Evolutionary conservation across 2,888 invertebrate species (phyloP).

Genomic region (Eilema caniola): DNA sequence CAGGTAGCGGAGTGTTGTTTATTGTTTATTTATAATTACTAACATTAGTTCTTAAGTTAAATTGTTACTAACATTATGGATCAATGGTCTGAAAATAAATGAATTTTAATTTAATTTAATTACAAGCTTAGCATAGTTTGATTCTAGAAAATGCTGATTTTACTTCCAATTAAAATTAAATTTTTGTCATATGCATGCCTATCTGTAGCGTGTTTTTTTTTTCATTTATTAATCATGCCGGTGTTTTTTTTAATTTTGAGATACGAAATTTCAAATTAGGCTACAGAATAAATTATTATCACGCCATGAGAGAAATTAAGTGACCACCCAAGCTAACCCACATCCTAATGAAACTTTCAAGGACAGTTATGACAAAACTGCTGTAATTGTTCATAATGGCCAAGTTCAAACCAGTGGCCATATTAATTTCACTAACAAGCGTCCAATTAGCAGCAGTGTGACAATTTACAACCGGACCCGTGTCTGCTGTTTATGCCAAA

Average conservation of each 20-base stretch:
- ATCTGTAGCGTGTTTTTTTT: too few species aligned
- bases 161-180: fast-evolving
- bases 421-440: slow-evolving; percentile 40
- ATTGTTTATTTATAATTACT: too few species aligned
- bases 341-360: slow-evolving; percentile 2
- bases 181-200: too few species aligned
- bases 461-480: slow-evolving; percentile 32
- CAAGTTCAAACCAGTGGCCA: slow-evolving; percentile 42
- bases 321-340: not conserved
- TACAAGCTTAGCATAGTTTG: too few species aligned
- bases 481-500: slow-evolving; percentile 1
- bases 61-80: too few species aligned
- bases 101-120: too few species aligned
- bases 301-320: not conserved
- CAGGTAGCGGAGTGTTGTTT: too few species aligned
- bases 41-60: too few species aligned
- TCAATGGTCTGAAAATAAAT: too few species aligned
- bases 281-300: not conserved
- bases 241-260: too few species aligned
- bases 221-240: too few species aligned
- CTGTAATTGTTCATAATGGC: slow-evolving; percentile 29
- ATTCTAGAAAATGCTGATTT: too few species aligned
- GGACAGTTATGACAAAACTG: slow-evolving; percentile 19
- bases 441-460: slow-evolving; percentile 42
- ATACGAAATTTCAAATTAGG: not conserved